Evolutionary conservation across 1,140 invertebrate species (phyloP).

Genomic region (Pteromalus puparum): DNA sequence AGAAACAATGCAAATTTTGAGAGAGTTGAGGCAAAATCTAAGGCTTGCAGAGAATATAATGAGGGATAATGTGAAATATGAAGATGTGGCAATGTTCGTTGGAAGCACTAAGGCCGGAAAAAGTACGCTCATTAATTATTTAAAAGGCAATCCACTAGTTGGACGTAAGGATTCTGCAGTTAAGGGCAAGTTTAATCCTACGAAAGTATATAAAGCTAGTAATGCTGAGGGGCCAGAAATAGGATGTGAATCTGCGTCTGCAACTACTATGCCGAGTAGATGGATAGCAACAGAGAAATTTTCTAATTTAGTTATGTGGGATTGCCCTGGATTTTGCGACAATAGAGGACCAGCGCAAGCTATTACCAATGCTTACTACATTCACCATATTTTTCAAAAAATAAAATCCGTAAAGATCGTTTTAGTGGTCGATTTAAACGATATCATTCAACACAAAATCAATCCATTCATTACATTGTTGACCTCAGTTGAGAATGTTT

Average conservation of each 20-base stretch:
- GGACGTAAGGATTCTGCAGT: background rate
- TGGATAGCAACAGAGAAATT: background rate
- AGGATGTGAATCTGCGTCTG: background rate
- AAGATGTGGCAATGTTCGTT: background rate
- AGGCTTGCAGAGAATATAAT: no score
- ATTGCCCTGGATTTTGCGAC: background rate
- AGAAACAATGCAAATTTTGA: no score
- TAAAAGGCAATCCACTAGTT: background rate
- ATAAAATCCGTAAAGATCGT: background rate
- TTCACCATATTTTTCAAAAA: background rate
- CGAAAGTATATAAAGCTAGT: background rate
- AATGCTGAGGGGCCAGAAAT: background rate
- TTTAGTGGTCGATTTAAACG: background rate
- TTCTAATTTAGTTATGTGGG: background rate
- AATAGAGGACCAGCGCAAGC: background rate
- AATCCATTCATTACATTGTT: background rate
- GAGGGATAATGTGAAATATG: background rate
- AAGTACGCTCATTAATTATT: background rate
- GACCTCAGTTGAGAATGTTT: background rate
- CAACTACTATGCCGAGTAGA: background rate
- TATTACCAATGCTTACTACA: background rate
- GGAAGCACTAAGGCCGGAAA: background rate
- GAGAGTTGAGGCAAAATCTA: no score
- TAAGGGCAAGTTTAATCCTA: background rate
- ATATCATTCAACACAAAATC: background rate